Base-by-base conservation (phyloP, 2,888 invertebrate genomes). In the Ornithoptera alexandrae region DNA sequence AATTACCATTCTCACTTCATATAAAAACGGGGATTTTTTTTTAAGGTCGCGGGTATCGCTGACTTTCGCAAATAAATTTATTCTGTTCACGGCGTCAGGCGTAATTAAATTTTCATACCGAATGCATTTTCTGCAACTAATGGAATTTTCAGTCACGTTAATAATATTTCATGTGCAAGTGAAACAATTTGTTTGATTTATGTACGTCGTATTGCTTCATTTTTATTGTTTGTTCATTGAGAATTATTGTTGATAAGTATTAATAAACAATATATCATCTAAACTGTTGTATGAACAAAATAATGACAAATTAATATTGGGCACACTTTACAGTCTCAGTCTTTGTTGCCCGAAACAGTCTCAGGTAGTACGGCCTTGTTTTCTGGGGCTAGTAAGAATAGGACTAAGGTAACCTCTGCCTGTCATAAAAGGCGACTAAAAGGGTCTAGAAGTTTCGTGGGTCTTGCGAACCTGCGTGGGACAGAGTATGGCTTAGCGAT, bases 111-210 rank as follows among this genome's bases (percentile, higher is more conserved):
- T 70, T 70, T 70, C 67, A 70, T 67, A 65, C 59, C 57, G 42
- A 70, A 70, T 70, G 70, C 70, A 70, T 70, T 67, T 70, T 70
- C 70, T 67, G 70, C 70, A 70, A 67, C 70, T 67, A 70, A 70
- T 70, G 67, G 64, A 67, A 67, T 70, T 70, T 70, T 70, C 70
- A 70, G 70, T 67, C 63, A 67, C 70, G 67, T 64, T 70, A 63
- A 67, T 70, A 67, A 70, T 67, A 70, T 70, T 67, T 70, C 63
- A 70, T 46, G 68, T 46, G 64, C 64, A 68, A 64, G 68, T 68
- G 64, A 68, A 64, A 68, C 64, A 57, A 56, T 70, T 67, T 70
- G 67, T 65, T 70, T 70, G 70, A 70, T 70, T 70, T 67, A 70
- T 30, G 30, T 30, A 30, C 30, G 30, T 30, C 30, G 30, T 58